A percentile compares a stretch with the other conserved stretches of the same genome.
These are phyloP conservation scores for Labeo calbasu DNA, from an alignment of 2,797 vertebrate species.

Conservation along the genomic window DNA sequence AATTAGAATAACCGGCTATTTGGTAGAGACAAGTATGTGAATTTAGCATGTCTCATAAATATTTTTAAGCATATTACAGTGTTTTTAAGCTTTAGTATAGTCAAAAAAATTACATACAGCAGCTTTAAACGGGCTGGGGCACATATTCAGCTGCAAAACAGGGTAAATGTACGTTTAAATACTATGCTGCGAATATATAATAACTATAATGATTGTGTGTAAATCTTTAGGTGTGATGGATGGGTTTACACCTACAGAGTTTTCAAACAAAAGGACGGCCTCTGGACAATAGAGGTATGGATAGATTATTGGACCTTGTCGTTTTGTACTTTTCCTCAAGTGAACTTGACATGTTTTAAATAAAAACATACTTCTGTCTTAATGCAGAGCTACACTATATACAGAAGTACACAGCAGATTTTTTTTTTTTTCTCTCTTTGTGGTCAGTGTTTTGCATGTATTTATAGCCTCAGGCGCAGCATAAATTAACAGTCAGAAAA, in stretches of 20 bases:
- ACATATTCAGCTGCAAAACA: not conserved
- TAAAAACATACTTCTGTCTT: not conserved
- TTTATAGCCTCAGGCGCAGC: not conserved
- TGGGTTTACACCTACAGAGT: constrained; percentile 83
- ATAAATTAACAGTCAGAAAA: not conserved
- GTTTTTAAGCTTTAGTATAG: too few relatives aligned
- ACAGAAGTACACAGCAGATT: not conserved
- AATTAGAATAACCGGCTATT: too few relatives aligned
- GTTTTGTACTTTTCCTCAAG: not conserved
- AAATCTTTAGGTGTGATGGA: constrained; percentile 72
- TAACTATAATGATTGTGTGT: not conserved
- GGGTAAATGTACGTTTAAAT: not conserved
- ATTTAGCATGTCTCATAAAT: too few relatives aligned
- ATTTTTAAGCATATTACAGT: too few relatives aligned
- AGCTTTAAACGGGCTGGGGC: not conserved
- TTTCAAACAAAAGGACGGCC: constrained; percentile 75
- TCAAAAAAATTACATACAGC: too few relatives aligned
- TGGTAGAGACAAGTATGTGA: too few relatives aligned
- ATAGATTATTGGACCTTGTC: not conserved
- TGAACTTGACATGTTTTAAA: not conserved
- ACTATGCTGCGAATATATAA: not conserved
- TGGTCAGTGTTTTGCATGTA: not conserved
- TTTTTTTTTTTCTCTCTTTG: not conserved
- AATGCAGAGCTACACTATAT: not conserved
- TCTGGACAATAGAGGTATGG: constrained; percentile 82